These are phyloP conservation scores for Cygnus buccinator DNA, from an alignment of 2,113 vertebrate species.

Conservation along the genomic window DNA sequence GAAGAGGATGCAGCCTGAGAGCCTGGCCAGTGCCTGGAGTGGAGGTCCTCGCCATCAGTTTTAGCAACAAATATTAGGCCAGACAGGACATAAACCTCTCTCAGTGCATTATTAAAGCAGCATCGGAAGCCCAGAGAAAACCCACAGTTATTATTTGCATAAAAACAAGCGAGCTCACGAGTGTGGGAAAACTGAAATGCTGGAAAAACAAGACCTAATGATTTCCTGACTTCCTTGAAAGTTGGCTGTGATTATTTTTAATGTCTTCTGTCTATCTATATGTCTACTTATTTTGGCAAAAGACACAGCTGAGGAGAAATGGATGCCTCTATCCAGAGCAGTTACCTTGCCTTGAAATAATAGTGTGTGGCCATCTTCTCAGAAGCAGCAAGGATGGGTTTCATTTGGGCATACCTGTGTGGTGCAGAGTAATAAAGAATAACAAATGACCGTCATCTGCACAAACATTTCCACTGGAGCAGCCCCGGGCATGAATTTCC, in stretches of 20 bases:
- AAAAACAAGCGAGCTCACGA: not conserved
- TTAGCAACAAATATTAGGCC: not conserved
- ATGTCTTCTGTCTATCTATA: not conserved
- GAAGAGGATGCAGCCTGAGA: not conserved
- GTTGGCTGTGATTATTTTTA: fast-evolving
- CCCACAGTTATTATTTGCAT: not conserved
- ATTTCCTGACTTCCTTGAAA: not conserved
- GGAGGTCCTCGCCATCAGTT: not conserved
- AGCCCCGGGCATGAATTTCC: not conserved
- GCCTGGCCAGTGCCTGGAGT: not conserved
- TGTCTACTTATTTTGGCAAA: not conserved
- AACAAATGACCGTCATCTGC: not conserved
- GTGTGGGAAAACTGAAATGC: not conserved
- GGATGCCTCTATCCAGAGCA: not conserved
- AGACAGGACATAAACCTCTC: not conserved
- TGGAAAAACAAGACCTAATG: not conserved
- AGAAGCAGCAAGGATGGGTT: not conserved
- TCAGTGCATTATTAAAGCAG: not conserved
- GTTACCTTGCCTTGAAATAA: not conserved
- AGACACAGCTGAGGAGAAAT: not conserved
- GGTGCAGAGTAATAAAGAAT: not conserved
- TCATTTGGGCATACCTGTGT: not conserved
- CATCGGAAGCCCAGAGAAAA: not conserved
- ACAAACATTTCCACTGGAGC: not conserved
- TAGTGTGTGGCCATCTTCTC: not conserved